Evolutionary conservation across 2,888 invertebrate genomes (phyloP).

Genomic region (Boloria euphrosyne): DNA sequence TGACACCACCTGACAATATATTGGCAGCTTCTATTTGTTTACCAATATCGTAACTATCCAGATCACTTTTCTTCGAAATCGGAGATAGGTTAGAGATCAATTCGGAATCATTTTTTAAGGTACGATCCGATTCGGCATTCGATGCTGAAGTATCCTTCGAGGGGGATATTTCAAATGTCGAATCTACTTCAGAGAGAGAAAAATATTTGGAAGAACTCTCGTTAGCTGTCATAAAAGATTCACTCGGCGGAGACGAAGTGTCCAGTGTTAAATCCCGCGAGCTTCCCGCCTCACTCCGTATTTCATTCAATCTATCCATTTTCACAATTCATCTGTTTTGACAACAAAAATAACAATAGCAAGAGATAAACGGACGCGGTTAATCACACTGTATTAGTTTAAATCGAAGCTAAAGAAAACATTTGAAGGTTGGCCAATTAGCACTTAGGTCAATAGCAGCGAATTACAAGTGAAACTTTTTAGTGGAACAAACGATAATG

Average conservation of each 20-base stretch:
- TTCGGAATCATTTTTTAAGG: conserved; percentile 52
- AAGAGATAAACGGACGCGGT: conserved; percentile 37
- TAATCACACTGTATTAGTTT: conserved; percentile 45
- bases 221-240: conserved; percentile 72
- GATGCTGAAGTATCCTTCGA: conserved; percentile 59
- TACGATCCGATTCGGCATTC: conserved; percentile 52
- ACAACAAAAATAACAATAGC: conserved; percentile 45
- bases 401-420: conserved; percentile 61
- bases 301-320: conserved; percentile 78
- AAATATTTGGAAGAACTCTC: conserved; percentile 73
- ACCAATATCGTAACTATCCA: conserved; percentile 69
- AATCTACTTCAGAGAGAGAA: conserved; percentile 72
- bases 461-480: conserved; percentile 75
- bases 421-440: conserved; percentile 70
- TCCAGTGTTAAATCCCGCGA: conserved; percentile 69
- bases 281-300: conserved; percentile 67
- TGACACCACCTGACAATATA: conserved; percentile 75
- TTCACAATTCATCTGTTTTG: conserved; percentile 74
- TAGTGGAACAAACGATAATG: conserved; percentile 70
- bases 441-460: conserved; percentile 76
- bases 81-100: conserved; percentile 67
- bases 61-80: conserved; percentile 64
- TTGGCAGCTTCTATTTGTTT: conserved; percentile 77
- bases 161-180: conserved; percentile 64
- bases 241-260: conserved; percentile 65